These are phyloP conservation scores for Bufotes viridis DNA, from an alignment of 2,797 vertebrate genomes.

Conservation along the genomic window DNA sequence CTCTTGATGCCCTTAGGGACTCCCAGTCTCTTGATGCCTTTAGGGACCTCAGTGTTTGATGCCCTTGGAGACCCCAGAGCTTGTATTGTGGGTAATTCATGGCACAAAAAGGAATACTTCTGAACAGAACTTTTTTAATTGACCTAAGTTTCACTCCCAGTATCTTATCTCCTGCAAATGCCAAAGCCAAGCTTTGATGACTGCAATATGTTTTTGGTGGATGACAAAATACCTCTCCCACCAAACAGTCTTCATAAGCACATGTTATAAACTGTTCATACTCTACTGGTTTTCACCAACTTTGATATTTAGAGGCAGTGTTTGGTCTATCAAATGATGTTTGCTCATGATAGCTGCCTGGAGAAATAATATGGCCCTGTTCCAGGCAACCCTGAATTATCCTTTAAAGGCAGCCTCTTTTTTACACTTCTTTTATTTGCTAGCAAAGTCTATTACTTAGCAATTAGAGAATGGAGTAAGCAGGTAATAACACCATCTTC, in stretches of 20 bases:
- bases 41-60: too few relatives aligned
- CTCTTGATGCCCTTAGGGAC: too few relatives aligned
- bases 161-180: background rate
- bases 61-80: too few relatives aligned
- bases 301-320: background rate
- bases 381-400: background rate
- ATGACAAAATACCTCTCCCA: background rate
- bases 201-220: background rate
- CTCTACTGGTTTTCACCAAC: background rate
- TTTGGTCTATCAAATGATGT: background rate
- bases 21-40: too few relatives aligned
- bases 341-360: background rate
- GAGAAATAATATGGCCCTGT: background rate
- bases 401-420: background rate
- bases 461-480: background rate
- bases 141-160: background rate
- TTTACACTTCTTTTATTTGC: background rate
- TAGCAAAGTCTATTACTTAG: background rate
- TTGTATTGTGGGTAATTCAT: too few relatives aligned
- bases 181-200: background rate
- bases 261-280: background rate
- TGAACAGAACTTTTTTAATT: too few relatives aligned
- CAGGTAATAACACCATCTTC: too few relatives aligned
- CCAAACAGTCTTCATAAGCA: background rate
- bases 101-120: too few relatives aligned